Base-by-base conservation (phyloP, 2,113 vertebrate genomes). In the Dolichallabes microphthalmus region DNA sequence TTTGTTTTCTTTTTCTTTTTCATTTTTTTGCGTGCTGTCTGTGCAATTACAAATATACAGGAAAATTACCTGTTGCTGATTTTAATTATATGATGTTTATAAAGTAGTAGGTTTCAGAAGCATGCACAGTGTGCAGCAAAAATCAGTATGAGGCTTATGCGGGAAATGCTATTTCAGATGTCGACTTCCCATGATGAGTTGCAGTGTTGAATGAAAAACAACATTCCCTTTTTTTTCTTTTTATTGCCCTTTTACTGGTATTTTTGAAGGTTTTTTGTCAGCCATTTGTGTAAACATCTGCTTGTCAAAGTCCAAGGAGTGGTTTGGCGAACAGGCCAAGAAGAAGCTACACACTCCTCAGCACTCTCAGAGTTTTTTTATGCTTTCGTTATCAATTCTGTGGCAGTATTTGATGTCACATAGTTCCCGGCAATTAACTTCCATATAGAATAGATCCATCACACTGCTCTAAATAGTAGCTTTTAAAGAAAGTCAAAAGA, bases 241-340 rank as follows among this genome's bases (percentile, higher is more conserved):
- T 22, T 35, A 8, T 45, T 45, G 45, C 45, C 30, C 27, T 17
- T 50, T 39, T 32, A 68, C 30, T 55, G 11, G 6, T 66, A 20
- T 55, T 86, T 71, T 57, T 35, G 4, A 20, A 39, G 0, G 7
- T n/a, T 60, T 45, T 87, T 85, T 35, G 74, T 78, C 53, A 50
- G 68, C 15, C 75, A 8, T 39, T 85, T 80, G 84, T 89, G 83
- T 79, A 32, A 85, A 86, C 90, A 90, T 89, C 83, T 91, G 89
- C 83, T 73, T 25, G 6, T 86, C 85, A 57, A 86, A 76, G 39
- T 2, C 22, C 22, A 52, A 61, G 13, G 64, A 83, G 22, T n/a
- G 73, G 73, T 77, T 63, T 3, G 20, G 61, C 19, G 25, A 71
- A 14, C 10, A 17, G 63, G 10, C 9, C 60, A 64, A 25, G 32